Percentiles rank a stretch among this genome's conserved stretches.
Evolutionary conservation across 2,113 vertebrate genomes (phyloP).

Genomic region (Sclerurus mexicanus): DNA sequence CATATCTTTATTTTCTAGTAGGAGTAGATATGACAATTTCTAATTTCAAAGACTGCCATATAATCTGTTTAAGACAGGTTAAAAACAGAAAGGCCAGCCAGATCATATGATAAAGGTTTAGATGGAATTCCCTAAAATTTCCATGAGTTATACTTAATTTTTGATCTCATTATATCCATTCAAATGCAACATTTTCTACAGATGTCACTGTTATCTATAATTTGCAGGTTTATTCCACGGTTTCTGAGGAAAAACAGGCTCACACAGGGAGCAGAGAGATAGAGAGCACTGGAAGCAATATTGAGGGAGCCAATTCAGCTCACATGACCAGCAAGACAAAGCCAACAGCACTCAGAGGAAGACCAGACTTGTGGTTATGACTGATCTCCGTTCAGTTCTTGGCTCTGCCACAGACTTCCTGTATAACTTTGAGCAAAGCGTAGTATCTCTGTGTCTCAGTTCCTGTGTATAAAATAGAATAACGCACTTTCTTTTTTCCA

Average conservation of each 20-base stretch:
- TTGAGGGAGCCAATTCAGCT: background rate
- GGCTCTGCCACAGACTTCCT: slow-evolving; percentile 38
- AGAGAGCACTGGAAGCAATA: background rate
- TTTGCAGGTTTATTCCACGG: background rate
- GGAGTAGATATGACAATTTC: background rate
- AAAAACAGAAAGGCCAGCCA: background rate
- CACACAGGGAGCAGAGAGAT: background rate
- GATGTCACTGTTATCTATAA: background rate
- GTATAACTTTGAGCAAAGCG: background rate
- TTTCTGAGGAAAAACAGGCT: background rate
- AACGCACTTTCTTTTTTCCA: background rate
- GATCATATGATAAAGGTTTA: background rate
- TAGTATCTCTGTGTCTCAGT: background rate
- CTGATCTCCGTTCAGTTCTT: slow-evolving; percentile 16
- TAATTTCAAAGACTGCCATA: background rate
- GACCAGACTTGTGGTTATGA: slow-evolving; percentile 24
- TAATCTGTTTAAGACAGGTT: background rate
- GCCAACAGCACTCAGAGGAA: slow-evolving; percentile 7
- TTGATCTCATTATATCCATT: background rate
- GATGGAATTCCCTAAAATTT: background rate
- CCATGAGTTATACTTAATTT: background rate
- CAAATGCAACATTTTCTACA: background rate
- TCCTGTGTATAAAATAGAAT: background rate
- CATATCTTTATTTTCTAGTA: background rate
- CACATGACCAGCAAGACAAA: slow-evolving; percentile 31